Evolutionary conservation across 2,113 vertebrate species (phyloP).

Genomic region (Stigmatopora nigra): DNA sequence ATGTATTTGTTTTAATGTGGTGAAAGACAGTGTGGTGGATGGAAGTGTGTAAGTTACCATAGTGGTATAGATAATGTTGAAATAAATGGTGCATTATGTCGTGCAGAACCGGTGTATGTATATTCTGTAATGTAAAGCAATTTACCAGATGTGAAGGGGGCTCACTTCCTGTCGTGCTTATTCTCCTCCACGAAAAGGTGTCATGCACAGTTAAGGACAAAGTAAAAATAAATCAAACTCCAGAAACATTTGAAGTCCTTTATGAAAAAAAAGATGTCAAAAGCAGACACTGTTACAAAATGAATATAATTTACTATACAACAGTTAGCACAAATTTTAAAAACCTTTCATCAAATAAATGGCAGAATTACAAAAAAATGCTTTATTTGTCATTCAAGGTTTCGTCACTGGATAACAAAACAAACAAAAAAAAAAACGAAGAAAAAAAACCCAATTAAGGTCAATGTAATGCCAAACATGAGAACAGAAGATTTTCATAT

Average conservation of each 20-base stretch:
- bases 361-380: slow-evolving; percentile 29
- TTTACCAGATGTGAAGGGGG: slow-evolving; percentile 65
- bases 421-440: not conserved
- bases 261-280: slow-evolving; percentile 44
- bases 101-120: slow-evolving; percentile 26
- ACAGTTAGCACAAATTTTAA: slow-evolving; percentile 32
- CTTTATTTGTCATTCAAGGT: slow-evolving; percentile 12
- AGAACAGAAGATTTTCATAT: not conserved
- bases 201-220: slow-evolving; percentile 1
- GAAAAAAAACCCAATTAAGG: slow-evolving; percentile 3
- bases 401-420: slow-evolving; percentile 4
- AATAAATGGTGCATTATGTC: slow-evolving; percentile 38
- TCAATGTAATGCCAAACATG: slow-evolving; percentile 16
- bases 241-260: slow-evolving; percentile 51
- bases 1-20: slow-evolving; percentile 4
- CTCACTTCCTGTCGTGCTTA: slow-evolving; percentile 46
- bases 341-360: slow-evolving; percentile 31
- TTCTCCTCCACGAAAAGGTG: slow-evolving; percentile 7
- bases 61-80: slow-evolving; percentile 6
- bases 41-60: slow-evolving; percentile 3
- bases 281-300: slow-evolving; percentile 39
- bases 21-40: slow-evolving; percentile 12
- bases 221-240: slow-evolving; percentile 24
- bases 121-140: slow-evolving; percentile 40
- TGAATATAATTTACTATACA: slow-evolving; percentile 58